These are phyloP conservation scores for Drosophila parabipectinata DNA, from an alignment of 1,140 invertebrate genomes.

Conservation along the genomic window DNA sequence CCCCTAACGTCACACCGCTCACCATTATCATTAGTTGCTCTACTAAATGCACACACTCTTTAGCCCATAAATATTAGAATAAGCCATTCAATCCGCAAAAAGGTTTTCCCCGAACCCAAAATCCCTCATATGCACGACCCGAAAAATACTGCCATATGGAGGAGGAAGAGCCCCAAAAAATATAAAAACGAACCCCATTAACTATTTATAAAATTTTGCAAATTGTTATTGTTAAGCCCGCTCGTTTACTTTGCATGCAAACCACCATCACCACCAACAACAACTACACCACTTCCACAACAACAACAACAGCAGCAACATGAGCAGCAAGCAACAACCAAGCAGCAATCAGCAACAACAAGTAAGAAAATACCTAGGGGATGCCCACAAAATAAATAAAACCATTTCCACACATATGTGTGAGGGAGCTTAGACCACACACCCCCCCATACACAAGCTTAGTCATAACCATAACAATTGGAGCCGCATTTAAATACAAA, in stretches of 20 bases:
- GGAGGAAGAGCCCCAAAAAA: conserved; percentile 2
- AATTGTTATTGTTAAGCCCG: conserved; percentile 80
- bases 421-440: background rate
- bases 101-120: conserved; percentile 15
- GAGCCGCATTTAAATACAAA: conserved; percentile 76
- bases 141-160: background rate
- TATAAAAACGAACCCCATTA: conserved; percentile 53
- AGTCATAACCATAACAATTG: conserved; percentile 29
- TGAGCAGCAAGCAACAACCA: conserved; percentile 47
- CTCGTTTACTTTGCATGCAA: conserved; percentile 76
- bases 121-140: conserved; percentile 35
- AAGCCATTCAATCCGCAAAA: conserved; percentile 50
- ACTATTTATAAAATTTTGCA: conserved; percentile 79
- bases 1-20: background rate
- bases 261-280: conserved; percentile 49
- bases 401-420: conserved; percentile 5
- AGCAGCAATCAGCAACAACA: conserved; percentile 49
- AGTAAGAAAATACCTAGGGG: conserved; percentile 43
- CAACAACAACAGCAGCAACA: conserved; percentile 47
- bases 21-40: conserved; percentile 29
- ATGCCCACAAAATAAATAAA: conserved; percentile 10
- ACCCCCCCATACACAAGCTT: conserved; percentile 1
- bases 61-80: conserved; percentile 48
- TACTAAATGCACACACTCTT: conserved; percentile 39
- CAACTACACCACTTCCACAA: conserved; percentile 33